Base-by-base conservation (phyloP, 2,113 vertebrate species). In the Procavia capensis region DNA sequence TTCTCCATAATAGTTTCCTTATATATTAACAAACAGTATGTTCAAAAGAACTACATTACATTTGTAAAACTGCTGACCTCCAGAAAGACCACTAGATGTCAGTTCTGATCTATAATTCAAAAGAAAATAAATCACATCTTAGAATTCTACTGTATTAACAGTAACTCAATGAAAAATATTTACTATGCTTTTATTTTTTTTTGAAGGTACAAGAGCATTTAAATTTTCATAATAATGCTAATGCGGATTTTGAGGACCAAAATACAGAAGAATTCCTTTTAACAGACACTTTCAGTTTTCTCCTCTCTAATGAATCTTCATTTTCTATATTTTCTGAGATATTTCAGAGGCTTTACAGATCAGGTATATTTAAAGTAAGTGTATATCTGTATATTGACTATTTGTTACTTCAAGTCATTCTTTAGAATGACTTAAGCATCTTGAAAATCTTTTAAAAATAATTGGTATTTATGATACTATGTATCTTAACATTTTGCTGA, bases 221-320 rank as follows among this genome's bases (percentile, higher is more conserved):
- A 92, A 97, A 98, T 3, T 98, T 99, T 96, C 98, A 98, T 54
- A 95, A 96, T 92, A 97, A 99, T 75, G 97, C 98, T 63, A 98
- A 98, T 45, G 90, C 94, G 22, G 89, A 95, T 39, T 98, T 98
- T 96, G 99, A 99, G 66, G 97, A 98, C 97, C 99, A 99, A 98
- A 99, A 98, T 93, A 98, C 98, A 81, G 99, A 98, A 98, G 98
- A 99, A 97, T 97, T 97, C 50, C 96, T 99, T 96, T 98, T 99
- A 96, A 98, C 99, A 97, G 99, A 99, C 91, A 98, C 98, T 3
- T 98, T 99, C 79, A 98, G 96, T 95, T 99, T 99, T 97, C 98
- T 99, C 85, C 98, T 99, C 47, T 97, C 98, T 86, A 98, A 98
- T 76, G 95, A 96, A 61, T 97, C 96, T 31, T 97, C 97, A 27